Percentiles rank a stretch among this genome's conserved stretches.
phyloP scores from a whole-genome alignment of 2,797 vertebrate genomes.

The Rhabdomys pumilio region DNA sequence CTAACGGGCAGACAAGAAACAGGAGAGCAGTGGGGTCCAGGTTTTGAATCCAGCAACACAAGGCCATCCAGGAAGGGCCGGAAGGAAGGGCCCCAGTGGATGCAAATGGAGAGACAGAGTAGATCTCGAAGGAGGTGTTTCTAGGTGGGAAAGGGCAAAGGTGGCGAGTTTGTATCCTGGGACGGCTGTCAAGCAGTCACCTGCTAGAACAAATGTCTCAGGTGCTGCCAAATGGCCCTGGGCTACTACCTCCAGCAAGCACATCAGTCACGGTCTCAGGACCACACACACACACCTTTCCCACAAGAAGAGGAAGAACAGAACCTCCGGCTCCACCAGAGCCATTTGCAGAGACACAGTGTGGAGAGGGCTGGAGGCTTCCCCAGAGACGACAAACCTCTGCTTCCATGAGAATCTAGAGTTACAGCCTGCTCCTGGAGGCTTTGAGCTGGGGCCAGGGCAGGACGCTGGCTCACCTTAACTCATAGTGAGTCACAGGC shows the following conservation, averaged over 20 bases:
- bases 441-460: not conserved
- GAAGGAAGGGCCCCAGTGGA: not conserved
- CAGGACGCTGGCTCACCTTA: not conserved
- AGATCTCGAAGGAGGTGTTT: not conserved
- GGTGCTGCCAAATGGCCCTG: not conserved
- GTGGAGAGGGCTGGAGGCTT: not conserved
- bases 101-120: not conserved
- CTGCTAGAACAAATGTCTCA: not conserved
- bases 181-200: not conserved
- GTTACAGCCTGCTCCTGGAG: not conserved
- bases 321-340: not conserved
- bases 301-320: not conserved
- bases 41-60: not conserved
- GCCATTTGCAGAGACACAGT: fast-evolving
- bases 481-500: conserved; percentile 65
- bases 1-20: not conserved
- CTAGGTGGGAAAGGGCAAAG: not conserved
- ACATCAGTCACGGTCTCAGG: not conserved
- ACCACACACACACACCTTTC: conserved; percentile 2
- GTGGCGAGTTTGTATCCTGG: fast-evolving
- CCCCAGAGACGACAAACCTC: not conserved
- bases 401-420: not conserved
- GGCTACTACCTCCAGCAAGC: not conserved
- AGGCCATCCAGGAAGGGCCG: not conserved
- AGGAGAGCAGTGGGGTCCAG: not conserved